Evolutionary conservation across 2,888 invertebrate species (phyloP).

Genomic region (Operophtera brumata): DNA sequence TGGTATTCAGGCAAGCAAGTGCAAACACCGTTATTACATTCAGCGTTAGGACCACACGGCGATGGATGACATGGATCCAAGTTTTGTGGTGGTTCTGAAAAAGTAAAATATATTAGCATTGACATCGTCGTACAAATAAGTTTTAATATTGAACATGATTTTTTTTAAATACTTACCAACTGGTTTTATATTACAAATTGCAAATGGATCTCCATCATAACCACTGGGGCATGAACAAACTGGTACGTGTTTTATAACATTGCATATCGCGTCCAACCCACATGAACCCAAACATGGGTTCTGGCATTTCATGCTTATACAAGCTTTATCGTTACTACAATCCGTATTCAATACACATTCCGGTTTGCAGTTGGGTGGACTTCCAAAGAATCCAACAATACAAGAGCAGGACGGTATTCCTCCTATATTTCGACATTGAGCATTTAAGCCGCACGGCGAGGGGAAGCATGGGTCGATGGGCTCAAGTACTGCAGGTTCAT

Average conservation of each 20-base stretch:
- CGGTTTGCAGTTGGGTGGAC: constrained; percentile 87
- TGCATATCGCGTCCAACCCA: constrained; percentile 86
- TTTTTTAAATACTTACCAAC: constrained; percentile 47
- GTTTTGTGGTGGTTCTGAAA: constrained; percentile 58
- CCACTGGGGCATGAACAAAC: constrained; percentile 84
- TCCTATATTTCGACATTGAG: constrained; percentile 80
- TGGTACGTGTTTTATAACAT: constrained; percentile 88
- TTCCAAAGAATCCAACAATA: constrained; percentile 82
- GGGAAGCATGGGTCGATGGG: constrained; percentile 84
- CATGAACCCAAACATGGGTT: constrained; percentile 90
- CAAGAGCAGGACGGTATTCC: constrained; percentile 85
- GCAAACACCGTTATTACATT: constrained; percentile 87
- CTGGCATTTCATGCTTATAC: constrained; percentile 87
- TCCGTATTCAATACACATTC: constrained; percentile 88
- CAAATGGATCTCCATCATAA: constrained; percentile 88
- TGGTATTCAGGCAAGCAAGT: constrained; percentile 87
- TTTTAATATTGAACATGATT: background rate
- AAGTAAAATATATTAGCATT: background rate
- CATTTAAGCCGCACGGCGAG: constrained; percentile 88
- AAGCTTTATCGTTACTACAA: constrained; percentile 86
- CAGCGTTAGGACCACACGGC: constrained; percentile 89
- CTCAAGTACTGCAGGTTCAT: constrained; percentile 46
- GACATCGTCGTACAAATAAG: background rate
- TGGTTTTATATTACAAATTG: constrained; percentile 82
- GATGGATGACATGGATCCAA: constrained; percentile 86